These are phyloP conservation scores for Aurelia sp. DNA, from an alignment of 30 jellyfish, hydroid and myxozoan species.

Conservation along the genomic window DNA sequence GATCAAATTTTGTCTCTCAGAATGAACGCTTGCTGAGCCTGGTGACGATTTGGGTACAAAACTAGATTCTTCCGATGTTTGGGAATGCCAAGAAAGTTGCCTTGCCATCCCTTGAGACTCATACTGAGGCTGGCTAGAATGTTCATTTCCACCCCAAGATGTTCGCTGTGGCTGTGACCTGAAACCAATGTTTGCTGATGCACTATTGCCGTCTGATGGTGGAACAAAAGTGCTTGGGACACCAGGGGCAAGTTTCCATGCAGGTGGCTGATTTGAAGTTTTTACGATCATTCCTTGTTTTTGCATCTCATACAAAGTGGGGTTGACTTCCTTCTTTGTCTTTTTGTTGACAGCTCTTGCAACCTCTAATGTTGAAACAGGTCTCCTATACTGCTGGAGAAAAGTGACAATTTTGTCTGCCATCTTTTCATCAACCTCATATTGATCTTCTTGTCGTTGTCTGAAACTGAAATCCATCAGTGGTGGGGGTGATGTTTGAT, in stretches of 20 bases:
- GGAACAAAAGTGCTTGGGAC: background rate
- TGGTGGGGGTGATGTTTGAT: background rate
- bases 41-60: background rate
- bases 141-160: background rate
- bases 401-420: slow-evolving; percentile 39
- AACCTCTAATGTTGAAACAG: slow-evolving; percentile 86
- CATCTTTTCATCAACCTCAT: slow-evolving; percentile 17
- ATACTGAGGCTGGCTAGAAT: background rate
- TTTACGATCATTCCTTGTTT: slow-evolving; percentile 55
- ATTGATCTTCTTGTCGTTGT: background rate
- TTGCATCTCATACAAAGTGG: slow-evolving; percentile 64
- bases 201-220: background rate
- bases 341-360: slow-evolving; percentile 41
- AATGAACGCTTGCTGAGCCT: background rate
- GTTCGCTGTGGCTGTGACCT: background rate
- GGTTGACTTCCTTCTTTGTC: slow-evolving; percentile 58
- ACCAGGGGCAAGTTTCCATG: slow-evolving; percentile 71
- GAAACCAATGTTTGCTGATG: background rate
- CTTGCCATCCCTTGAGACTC: slow-evolving; percentile 16
- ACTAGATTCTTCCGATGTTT: background rate
- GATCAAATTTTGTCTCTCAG: background rate
- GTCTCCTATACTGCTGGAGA: slow-evolving; percentile 58
- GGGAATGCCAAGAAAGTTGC: slow-evolving; percentile 27
- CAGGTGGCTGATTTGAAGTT: slow-evolving; percentile 59
- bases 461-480: background rate